Evolutionary conservation across 2,888 invertebrate species (phyloP).

Genomic region (Dioctria linearis): DNA sequence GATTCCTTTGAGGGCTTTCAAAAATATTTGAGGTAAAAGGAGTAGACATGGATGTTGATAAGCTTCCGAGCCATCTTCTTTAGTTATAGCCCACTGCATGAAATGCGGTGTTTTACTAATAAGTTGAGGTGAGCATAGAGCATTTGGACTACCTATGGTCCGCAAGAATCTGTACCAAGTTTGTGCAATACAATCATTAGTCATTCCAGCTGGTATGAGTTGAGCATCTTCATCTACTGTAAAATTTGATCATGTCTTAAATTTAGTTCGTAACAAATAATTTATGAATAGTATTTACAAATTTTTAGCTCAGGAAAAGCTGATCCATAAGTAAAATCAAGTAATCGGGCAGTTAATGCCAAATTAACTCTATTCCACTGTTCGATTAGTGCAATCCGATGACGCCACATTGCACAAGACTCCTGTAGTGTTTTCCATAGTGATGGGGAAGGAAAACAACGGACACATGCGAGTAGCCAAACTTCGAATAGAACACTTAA

Average conservation of each 20-base stretch:
- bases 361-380: slow-evolving; percentile 97
- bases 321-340: slow-evolving; percentile 91
- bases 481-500: slow-evolving; percentile 94
- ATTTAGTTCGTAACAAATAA: not conserved
- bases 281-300: slow-evolving; percentile 73
- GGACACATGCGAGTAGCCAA: slow-evolving; percentile 75
- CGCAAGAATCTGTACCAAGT: slow-evolving; percentile 97
- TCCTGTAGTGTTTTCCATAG: slow-evolving; percentile 96
- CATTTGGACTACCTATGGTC: slow-evolving; percentile 95
- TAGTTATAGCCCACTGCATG: slow-evolving; percentile 84
- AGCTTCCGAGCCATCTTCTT: slow-evolving; percentile 87
- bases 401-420: slow-evolving; percentile 94
- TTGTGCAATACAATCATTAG: slow-evolving; percentile 91
- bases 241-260: slow-evolving; percentile 12
- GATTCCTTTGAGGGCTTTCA: slow-evolving; percentile 93
- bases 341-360: slow-evolving; percentile 86
- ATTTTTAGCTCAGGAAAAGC: slow-evolving; percentile 86
- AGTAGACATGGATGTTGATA: slow-evolving; percentile 92
- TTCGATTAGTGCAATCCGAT: slow-evolving; percentile 91
- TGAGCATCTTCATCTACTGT: slow-evolving; percentile 88
- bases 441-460: slow-evolving; percentile 94
- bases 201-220: slow-evolving; percentile 87
- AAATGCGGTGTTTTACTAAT: slow-evolving; percentile 79
- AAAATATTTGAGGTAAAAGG: slow-evolving; percentile 89
- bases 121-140: slow-evolving; percentile 88